Percentiles rank a stretch among this genome's conserved stretches.
phyloP scores from a whole-genome alignment of 64 coral and sea anemone species.

The Pocillopora verrucosa region DNA sequence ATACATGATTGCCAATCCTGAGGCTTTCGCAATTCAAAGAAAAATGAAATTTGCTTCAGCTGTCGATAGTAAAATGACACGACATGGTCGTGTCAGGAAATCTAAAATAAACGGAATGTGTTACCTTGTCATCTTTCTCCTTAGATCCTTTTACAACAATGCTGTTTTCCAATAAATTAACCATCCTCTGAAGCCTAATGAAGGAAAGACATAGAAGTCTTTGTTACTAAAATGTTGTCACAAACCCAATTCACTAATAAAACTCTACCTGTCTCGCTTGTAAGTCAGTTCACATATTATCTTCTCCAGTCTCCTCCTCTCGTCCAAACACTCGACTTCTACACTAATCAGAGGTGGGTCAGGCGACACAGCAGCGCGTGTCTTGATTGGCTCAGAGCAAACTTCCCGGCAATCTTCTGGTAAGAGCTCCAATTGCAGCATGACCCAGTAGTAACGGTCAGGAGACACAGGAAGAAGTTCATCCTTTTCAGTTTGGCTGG shows the following conservation, averaged over 20 bases:
- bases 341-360: constrained; percentile 70
- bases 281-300: constrained; percentile 66
- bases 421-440: constrained; percentile 68
- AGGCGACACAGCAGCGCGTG: constrained; percentile 57
- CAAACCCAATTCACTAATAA: neutral
- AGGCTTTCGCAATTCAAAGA: too few relatives aligned
- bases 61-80: too few relatives aligned
- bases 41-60: too few relatives aligned
- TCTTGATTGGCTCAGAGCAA: constrained; percentile 76
- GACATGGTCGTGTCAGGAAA: neutral
- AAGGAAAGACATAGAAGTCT: neutral
- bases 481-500: constrained; percentile 54
- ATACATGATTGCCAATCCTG: too few relatives aligned
- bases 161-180: constrained; percentile 58
- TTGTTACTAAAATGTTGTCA: neutral
- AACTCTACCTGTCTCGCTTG: constrained; percentile 61
- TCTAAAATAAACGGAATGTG: neutral
- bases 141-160: constrained; percentile 84
- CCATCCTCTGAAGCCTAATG: constrained; percentile 25
- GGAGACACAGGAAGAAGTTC: constrained; percentile 52
- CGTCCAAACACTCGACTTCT: constrained; percentile 57
- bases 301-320: constrained; percentile 55
- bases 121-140: constrained; percentile 70
- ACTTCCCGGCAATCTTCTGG: constrained; percentile 51
- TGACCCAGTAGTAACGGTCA: constrained; percentile 64